Conservation (phyloP, 1,140 invertebrate genomes). For the Pogonus chalceus region DNA sequence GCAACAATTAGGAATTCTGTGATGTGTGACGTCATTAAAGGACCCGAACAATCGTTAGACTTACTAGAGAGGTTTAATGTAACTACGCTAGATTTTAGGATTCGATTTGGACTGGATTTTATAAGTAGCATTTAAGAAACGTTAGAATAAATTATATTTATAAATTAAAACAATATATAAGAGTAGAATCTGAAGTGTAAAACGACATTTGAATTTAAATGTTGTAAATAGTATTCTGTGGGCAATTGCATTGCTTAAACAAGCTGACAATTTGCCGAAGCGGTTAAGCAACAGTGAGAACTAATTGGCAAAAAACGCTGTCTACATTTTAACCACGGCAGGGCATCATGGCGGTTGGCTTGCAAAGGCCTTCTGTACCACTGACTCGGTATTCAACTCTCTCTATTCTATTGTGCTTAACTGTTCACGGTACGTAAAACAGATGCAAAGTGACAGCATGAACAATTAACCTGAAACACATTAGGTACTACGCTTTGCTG, state of each 20-base stretch:
- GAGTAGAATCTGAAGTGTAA: too few relatives aligned
- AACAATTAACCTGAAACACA: neutral
- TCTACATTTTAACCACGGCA: neutral
- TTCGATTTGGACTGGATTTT: too few relatives aligned
- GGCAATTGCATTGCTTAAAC: neutral
- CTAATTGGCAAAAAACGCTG: neutral
- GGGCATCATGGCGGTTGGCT: neutral
- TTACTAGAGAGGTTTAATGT: too few relatives aligned
- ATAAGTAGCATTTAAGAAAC: too few relatives aligned
- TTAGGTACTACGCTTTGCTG: neutral
- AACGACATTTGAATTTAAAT: too few relatives aligned
- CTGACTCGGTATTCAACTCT: too few relatives aligned
- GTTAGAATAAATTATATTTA: too few relatives aligned
- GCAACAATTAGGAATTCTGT: neutral
- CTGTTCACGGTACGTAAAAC: neutral
- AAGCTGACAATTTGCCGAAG: neutral
- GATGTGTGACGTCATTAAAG: conserved; percentile 4
- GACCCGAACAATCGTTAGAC: too few relatives aligned
- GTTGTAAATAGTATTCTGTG: neutral
- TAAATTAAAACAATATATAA: too few relatives aligned
- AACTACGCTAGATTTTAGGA: too few relatives aligned
- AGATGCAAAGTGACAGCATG: conserved; percentile 1
- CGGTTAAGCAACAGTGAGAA: neutral
- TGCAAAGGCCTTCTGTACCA: neutral
- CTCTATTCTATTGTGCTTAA: neutral